These are phyloP conservation scores for Dendrolimus kikuchii DNA, from an alignment of 1,140 invertebrate species.

Conservation along the genomic window DNA sequence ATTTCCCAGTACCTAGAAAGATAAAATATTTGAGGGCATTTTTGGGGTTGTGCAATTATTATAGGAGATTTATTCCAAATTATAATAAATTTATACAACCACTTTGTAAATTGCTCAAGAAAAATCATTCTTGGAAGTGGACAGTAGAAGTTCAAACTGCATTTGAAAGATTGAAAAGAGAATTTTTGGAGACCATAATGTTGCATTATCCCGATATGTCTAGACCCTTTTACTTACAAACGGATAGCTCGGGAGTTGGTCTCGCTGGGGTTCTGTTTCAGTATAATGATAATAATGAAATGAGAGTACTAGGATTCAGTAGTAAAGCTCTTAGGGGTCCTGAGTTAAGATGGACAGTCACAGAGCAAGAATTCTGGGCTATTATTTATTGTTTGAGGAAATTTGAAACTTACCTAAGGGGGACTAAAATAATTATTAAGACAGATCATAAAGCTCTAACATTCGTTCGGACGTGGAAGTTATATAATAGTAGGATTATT, in stretches of 20 bases:
- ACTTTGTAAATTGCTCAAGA: too few species aligned
- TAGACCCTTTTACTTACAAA: too few species aligned
- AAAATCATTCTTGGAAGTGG: neutral
- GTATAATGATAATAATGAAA: too few species aligned
- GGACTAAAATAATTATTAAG: constrained; percentile 27
- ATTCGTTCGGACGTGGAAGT: constrained; percentile 48
- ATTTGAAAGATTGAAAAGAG: neutral
- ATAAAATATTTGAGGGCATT: too few species aligned
- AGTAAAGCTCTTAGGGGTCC: constrained; percentile 17
- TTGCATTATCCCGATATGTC: too few species aligned
- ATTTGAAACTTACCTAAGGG: constrained; percentile 30
- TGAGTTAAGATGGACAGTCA: constrained; percentile 28
- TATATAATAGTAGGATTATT: constrained; percentile 44
- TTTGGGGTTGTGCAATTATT: too few species aligned
- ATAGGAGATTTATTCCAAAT: too few species aligned
- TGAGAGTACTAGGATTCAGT: constrained; percentile 17
- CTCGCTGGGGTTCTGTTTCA: too few species aligned
- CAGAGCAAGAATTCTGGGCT: constrained; percentile 38
- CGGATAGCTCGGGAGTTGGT: too few species aligned
- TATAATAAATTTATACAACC: too few species aligned
- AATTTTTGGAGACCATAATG: neutral
- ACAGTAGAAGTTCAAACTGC: neutral
- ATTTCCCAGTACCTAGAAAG: too few species aligned
- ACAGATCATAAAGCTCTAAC: constrained; percentile 65
- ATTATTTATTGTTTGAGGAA: constrained; percentile 38